A percentile compares a stretch with the other conserved stretches of the same genome.
phyloP scores from a whole-genome alignment of 2,113 vertebrate genomes.

The Tympanuchus pallidicinctus region DNA sequence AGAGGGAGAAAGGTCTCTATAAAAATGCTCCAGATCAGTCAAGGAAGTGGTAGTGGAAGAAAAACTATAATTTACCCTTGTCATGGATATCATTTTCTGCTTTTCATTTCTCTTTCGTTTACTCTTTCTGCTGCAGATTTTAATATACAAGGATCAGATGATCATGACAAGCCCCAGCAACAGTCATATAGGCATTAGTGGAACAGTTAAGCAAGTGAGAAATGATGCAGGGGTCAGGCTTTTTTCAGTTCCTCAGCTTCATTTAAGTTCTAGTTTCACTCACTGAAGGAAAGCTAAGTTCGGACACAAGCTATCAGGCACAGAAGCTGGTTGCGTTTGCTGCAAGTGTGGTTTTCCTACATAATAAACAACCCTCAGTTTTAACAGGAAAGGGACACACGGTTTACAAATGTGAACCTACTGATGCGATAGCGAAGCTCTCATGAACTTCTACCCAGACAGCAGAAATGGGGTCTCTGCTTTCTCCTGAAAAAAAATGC shows the following conservation, averaged over 20 bases:
- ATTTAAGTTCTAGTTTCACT: constrained; percentile 19
- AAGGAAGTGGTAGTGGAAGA: rapidly evolving
- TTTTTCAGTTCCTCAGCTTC: neutral
- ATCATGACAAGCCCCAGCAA: neutral
- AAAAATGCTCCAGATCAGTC: neutral
- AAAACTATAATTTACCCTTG: neutral
- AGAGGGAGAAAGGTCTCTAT: neutral
- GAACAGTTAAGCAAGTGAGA: neutral
- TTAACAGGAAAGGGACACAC: neutral
- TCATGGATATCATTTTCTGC: neutral
- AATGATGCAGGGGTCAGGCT: neutral
- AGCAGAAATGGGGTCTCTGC: neutral
- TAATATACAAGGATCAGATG: neutral
- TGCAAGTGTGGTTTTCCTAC: neutral
- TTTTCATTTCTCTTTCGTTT: neutral
- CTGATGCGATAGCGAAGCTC: rapidly evolving
- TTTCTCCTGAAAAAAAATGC: neutral
- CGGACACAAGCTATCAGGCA: neutral
- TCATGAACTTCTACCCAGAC: neutral
- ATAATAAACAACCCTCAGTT: neutral
- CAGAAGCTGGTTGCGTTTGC: neutral
- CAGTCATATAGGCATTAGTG: rapidly evolving
- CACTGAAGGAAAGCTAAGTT: neutral
- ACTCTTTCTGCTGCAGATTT: neutral
- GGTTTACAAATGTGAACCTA: neutral